Conservation (phyloP, 2,888 invertebrate species). For the Hyposoter didymator region DNA sequence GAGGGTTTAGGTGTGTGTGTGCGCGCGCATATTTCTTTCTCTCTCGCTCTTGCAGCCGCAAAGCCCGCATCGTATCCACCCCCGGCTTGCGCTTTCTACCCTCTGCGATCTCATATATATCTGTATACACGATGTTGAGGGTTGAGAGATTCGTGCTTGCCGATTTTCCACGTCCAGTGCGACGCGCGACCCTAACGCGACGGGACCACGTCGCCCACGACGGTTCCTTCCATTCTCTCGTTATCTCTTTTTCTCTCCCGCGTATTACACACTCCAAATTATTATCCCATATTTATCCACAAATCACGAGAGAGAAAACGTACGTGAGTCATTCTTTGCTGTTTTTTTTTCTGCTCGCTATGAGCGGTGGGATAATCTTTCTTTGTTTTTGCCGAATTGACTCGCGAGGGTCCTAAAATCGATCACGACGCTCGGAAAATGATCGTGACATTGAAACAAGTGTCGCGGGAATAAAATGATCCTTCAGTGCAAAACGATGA, state of each 20-base stretch:
- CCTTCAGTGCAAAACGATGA: slow-evolving; percentile 4
- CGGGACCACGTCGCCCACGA: slow-evolving; percentile 79
- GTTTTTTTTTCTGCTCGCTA: background rate
- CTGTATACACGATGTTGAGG: slow-evolving; percentile 53
- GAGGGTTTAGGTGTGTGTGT: slow-evolving; percentile 31
- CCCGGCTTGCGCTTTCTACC: slow-evolving; percentile 48
- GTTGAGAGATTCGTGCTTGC: slow-evolving; percentile 68
- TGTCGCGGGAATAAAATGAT: background rate
- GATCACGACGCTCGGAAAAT: background rate
- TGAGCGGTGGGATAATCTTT: background rate
- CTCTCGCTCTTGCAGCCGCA: slow-evolving; percentile 11
- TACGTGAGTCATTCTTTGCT: background rate
- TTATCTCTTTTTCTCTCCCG: slow-evolving; percentile 2
- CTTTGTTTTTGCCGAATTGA: background rate
- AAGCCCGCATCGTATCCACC: slow-evolving; percentile 48
- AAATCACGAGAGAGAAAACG: slow-evolving; percentile 5
- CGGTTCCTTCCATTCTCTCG: slow-evolving; percentile 61
- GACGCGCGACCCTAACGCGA: slow-evolving; percentile 80
- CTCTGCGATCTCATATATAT: slow-evolving; percentile 31
- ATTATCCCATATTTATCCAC: background rate
- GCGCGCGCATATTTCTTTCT: slow-evolving; percentile 35
- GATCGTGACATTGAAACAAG: background rate
- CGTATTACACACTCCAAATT: slow-evolving; percentile 5
- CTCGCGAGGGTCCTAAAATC: background rate
- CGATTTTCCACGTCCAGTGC: slow-evolving; percentile 75